Percentiles rank a stretch among this genome's conserved stretches.
These are phyloP conservation scores for Carcina quercana DNA, from an alignment of 2,888 invertebrate species.

Conservation along the genomic window DNA sequence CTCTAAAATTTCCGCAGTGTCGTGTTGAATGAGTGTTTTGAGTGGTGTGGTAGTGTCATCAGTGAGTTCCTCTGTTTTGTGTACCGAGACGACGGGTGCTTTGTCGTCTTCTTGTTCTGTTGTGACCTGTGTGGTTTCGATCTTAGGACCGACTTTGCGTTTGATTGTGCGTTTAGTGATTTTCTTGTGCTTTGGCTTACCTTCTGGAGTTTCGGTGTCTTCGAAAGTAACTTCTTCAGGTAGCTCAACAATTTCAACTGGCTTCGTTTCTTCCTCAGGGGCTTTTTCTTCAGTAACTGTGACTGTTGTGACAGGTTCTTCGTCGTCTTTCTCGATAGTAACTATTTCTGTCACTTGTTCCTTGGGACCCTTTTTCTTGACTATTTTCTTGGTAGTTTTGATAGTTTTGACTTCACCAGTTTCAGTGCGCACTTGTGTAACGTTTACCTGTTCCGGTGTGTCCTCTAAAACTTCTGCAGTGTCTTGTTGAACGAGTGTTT, in stretches of 20 bases:
- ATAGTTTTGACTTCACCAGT: conserved; percentile 23
- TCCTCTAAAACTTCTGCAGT: conserved; percentile 29
- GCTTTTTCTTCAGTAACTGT: conserved; percentile 10
- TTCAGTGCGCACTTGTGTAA: conserved; percentile 42
- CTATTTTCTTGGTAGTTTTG: conserved; percentile 16
- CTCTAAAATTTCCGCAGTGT: conserved; percentile 26
- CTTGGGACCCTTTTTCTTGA: conserved; percentile 28
- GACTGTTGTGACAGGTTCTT: conserved; percentile 13
- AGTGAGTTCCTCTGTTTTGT: conserved; percentile 16
- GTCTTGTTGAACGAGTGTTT: conserved; percentile 9
- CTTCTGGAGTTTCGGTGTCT: conserved; percentile 3
- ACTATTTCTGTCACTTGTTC: conserved; percentile 22
- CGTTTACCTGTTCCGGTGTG: conserved; percentile 28
- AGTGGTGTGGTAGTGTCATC: conserved; percentile 21
- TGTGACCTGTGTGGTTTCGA: conserved; percentile 51
- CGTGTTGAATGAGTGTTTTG: conserved; percentile 23
- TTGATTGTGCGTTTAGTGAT: conserved; percentile 37
- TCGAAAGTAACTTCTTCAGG: conserved; percentile 30
- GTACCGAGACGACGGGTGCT: conserved; percentile 12
- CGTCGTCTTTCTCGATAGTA: conserved; percentile 19
- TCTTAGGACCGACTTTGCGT: conserved; percentile 45
- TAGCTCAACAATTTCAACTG: conserved; percentile 12
- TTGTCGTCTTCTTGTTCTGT: conserved; percentile 37
- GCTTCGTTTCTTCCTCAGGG: conserved; percentile 28
- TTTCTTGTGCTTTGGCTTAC: conserved; percentile 20